Percentiles rank a stretch among this genome's conserved stretches.
phyloP scores from a whole-genome alignment of 53 echinoderm and acorn worm species.

The Echinometra lucunter region DNA sequence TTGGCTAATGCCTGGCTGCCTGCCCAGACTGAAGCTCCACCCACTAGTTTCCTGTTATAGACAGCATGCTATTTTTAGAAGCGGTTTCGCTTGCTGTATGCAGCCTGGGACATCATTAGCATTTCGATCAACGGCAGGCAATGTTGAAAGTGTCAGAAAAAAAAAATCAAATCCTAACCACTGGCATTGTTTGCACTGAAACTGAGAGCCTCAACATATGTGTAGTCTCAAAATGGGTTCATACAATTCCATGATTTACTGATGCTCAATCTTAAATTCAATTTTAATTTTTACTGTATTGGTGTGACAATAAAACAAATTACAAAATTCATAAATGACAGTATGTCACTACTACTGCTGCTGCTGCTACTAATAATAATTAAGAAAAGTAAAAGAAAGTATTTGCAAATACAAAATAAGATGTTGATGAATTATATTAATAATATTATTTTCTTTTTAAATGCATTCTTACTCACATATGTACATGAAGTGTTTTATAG shows the following conservation, averaged over 20 bases:
- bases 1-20: conserved; percentile 58
- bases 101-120: neutral
- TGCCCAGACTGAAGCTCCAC: conserved; percentile 59
- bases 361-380: no score
- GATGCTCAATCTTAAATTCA: neutral
- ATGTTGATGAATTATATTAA: neutral
- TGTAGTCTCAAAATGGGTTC: neutral
- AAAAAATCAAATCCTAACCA: conserved; percentile 24
- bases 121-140: conserved; percentile 4
- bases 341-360: no score
- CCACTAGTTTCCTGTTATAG: conserved; percentile 68
- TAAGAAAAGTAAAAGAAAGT: no score
- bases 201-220: conserved; percentile 6
- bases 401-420: no score
- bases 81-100: conserved; percentile 7
- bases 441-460: no score
- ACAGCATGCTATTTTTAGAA: conserved; percentile 51
- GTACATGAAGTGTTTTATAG: no score
- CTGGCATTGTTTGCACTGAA: conserved; percentile 26
- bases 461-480: no score
- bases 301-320: neutral
- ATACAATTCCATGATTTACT: neutral
- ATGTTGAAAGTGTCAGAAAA: conserved; percentile 28
- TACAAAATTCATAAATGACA: neutral
- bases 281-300: neutral